These are phyloP conservation scores for Scolopax mira DNA, from an alignment of 2,113 vertebrate species.

Conservation along the genomic window DNA sequence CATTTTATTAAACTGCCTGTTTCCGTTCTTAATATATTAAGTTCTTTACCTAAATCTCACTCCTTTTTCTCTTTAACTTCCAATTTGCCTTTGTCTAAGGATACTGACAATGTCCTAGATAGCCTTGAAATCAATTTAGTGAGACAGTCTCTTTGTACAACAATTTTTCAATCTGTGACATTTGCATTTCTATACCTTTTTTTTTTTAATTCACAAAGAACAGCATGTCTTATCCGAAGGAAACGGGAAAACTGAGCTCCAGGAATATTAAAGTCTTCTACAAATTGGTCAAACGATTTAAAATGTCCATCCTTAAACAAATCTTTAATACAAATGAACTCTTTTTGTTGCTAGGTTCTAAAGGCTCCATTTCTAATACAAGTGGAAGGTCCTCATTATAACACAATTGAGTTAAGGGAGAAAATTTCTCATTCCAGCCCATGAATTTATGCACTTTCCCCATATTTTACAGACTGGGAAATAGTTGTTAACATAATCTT, in stretches of 20 bases:
- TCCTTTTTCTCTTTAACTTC: conserved; percentile 58
- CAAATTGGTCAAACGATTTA: conserved; percentile 66
- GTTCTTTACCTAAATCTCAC: conserved; percentile 58
- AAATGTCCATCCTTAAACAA: conserved; percentile 66
- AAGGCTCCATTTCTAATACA: conserved; percentile 62
- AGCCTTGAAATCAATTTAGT: conserved; percentile 77
- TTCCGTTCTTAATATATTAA: conserved; percentile 37
- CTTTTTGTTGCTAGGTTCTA: conserved; percentile 64
- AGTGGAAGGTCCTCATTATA: conserved; percentile 70
- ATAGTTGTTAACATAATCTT: conserved; percentile 68
- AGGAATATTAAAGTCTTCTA: conserved; percentile 62
- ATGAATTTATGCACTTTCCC: conserved; percentile 72
- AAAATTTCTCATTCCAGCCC: conserved; percentile 71
- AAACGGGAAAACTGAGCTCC: conserved; percentile 50
- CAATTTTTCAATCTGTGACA: conserved; percentile 70
- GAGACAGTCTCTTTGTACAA: conserved; percentile 61
- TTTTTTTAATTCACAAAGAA: conserved; percentile 71
- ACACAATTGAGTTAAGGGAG: conserved; percentile 63
- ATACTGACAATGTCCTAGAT: conserved; percentile 55
- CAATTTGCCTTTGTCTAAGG: conserved; percentile 68
- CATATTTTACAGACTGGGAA: conserved; percentile 45
- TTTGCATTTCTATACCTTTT: conserved; percentile 76
- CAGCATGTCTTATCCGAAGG: conserved; percentile 39
- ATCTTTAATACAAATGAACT: conserved; percentile 62
- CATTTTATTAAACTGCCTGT: conserved; percentile 51